A percentile compares a stretch with the other conserved stretches of the same genome.
phyloP scores from a whole-genome alignment of 2,888 invertebrate species.

The Oscheius sp. region DNA sequence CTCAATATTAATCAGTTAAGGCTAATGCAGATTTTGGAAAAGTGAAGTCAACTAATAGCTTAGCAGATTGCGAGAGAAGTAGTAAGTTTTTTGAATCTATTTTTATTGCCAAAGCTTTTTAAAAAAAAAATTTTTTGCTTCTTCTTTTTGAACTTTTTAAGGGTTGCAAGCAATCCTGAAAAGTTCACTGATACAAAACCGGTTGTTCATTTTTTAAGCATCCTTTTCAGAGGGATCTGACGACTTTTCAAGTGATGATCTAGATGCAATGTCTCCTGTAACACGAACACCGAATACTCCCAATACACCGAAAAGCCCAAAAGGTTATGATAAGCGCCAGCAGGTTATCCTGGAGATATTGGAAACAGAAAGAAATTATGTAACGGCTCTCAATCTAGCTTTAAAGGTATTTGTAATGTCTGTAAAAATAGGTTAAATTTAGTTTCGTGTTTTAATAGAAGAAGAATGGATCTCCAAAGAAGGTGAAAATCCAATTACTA shows the following conservation, averaged over 20 bases:
- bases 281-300: slow-evolving; percentile 13
- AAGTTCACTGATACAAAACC: not conserved
- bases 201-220: not conserved
- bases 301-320: slow-evolving; percentile 8
- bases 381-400: slow-evolving; percentile 90
- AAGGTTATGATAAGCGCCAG: slow-evolving; percentile 6
- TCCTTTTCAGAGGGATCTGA: slow-evolving; percentile 18
- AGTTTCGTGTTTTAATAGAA: slow-evolving; percentile 11
- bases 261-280: slow-evolving; percentile 1
- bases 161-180: not conserved
- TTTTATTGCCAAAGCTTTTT: no score
- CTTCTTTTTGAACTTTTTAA: not conserved
- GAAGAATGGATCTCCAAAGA: not conserved
- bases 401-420: slow-evolving; percentile 77
- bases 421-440: not conserved
- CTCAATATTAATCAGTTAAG: not conserved
- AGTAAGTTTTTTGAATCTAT: slow-evolving; percentile 1
- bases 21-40: not conserved
- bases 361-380: slow-evolving; percentile 96
- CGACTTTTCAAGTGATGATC: slow-evolving; percentile 21
- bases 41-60: slow-evolving; percentile 5
- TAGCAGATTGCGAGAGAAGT: slow-evolving; percentile 17
- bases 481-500: not conserved
- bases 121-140: no score
- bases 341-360: slow-evolving; percentile 86